Evolutionary conservation across 2,113 vertebrate genomes (phyloP).

Genomic region (Platysteira castanea): DNA sequence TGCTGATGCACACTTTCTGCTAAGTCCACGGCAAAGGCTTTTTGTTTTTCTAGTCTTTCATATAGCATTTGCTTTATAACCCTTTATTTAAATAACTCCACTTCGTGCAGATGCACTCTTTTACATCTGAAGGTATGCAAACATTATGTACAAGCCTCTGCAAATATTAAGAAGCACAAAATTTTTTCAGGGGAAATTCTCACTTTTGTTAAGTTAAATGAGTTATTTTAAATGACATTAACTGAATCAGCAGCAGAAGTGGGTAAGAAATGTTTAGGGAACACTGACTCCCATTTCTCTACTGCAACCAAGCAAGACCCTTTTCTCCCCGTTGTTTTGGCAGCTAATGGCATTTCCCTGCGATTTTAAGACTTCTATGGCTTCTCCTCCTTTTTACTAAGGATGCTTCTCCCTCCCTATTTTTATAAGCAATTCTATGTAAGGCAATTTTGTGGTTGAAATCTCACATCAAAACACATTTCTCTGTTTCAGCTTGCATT

Average conservation of each 20-base stretch:
- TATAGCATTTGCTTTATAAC: not conserved
- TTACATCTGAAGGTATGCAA: not conserved
- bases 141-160: not conserved
- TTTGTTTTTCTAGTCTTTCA: constrained; percentile 3
- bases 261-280: not conserved
- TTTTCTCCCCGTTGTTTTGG: not conserved
- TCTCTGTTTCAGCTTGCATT: constrained; percentile 57
- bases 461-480: constrained; percentile 48
- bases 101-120: not conserved
- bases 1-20: not conserved
- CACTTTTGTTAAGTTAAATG: not conserved
- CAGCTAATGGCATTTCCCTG: not conserved
- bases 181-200: not conserved
- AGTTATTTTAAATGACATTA: not conserved
- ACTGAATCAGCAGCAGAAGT: not conserved
- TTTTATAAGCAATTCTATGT: constrained; percentile 5
- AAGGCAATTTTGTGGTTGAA: constrained; percentile 42
- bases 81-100: not conserved
- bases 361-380: not conserved
- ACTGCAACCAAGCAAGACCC: not conserved
- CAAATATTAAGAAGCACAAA: not conserved
- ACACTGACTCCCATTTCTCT: not conserved
- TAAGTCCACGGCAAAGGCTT: not conserved
- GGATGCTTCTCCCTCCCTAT: not conserved
- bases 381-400: not conserved